phyloP scores from a whole-genome alignment of 1,140 invertebrate species.

The Drosophila pruinosa region DNA sequence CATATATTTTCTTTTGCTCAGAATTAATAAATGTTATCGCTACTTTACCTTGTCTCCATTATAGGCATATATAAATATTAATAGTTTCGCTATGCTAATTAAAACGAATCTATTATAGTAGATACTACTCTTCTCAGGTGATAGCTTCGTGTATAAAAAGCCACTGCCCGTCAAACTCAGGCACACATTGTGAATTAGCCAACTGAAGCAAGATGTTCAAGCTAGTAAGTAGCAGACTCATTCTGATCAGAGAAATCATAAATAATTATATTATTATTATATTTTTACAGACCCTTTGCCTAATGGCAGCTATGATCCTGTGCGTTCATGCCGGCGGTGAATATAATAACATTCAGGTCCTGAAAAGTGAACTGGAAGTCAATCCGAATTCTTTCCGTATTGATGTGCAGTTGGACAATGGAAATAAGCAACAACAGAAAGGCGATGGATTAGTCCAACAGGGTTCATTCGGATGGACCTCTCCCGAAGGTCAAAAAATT shows the following conservation, averaged over 20 bases:
- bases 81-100: not conserved
- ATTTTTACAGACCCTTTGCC: constrained; percentile 49
- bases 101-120: not conserved
- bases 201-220: constrained; percentile 77
- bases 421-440: not conserved
- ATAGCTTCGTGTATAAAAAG: constrained; percentile 43
- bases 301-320: constrained; percentile 57
- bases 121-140: not conserved
- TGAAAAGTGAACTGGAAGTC: constrained; percentile 48
- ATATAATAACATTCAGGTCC: constrained; percentile 33
- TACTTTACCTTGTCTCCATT: not conserved
- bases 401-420: constrained; percentile 38
- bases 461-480: constrained; percentile 56
- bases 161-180: constrained; percentile 39
- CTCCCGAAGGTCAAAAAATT: constrained; percentile 69
- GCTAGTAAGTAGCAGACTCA: constrained; percentile 62
- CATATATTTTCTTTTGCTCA: not conserved
- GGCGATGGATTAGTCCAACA: constrained; percentile 14
- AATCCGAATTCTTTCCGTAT: constrained; percentile 41
- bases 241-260: not conserved
- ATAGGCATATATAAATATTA: not conserved
- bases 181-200: constrained; percentile 71
- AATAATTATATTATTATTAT: constrained; percentile 5
- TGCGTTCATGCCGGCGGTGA: constrained; percentile 54
- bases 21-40: not conserved